Conservation (phyloP, 2,113 vertebrate species). For the Antechinus stuartii region DNA sequence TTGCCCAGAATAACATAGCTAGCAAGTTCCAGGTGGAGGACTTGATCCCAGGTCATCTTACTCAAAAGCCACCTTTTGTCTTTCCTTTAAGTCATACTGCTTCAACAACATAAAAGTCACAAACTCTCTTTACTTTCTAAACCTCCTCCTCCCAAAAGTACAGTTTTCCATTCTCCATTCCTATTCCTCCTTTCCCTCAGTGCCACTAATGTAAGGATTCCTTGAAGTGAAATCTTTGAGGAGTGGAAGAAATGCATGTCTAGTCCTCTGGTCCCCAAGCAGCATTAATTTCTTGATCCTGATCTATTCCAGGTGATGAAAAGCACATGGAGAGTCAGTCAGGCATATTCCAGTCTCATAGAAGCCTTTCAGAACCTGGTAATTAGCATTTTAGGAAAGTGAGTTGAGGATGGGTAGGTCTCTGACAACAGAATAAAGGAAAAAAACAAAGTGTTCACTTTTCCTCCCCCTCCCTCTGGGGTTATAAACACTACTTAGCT, state of each 20-base stretch:
- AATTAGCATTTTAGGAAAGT: conserved; percentile 45
- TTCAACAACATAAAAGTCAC: background rate
- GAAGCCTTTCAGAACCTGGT: background rate
- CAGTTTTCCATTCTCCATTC: background rate
- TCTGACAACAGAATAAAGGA: conserved; percentile 34
- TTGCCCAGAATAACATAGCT: background rate
- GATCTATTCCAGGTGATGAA: background rate
- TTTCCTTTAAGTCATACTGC: background rate
- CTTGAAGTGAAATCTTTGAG: background rate
- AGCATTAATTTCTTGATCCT: background rate
- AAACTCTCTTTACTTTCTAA: conserved; percentile 10
- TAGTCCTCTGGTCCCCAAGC: background rate
- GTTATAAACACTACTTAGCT: conserved; percentile 66
- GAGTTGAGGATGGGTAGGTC: conserved; percentile 13
- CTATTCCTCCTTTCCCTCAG: background rate
- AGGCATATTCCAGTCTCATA: background rate
- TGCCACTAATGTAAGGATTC: background rate
- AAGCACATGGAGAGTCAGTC: background rate
- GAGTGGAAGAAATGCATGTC: background rate
- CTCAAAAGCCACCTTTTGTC: background rate
- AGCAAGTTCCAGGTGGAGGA: background rate
- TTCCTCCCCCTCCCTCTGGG: conserved; percentile 18
- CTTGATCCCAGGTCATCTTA: background rate
- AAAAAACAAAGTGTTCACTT: conserved; percentile 18
- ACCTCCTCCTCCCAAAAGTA: background rate